Conservation (phyloP, 1,140 invertebrate species). For the Dolichoris vasculosae region DNA sequence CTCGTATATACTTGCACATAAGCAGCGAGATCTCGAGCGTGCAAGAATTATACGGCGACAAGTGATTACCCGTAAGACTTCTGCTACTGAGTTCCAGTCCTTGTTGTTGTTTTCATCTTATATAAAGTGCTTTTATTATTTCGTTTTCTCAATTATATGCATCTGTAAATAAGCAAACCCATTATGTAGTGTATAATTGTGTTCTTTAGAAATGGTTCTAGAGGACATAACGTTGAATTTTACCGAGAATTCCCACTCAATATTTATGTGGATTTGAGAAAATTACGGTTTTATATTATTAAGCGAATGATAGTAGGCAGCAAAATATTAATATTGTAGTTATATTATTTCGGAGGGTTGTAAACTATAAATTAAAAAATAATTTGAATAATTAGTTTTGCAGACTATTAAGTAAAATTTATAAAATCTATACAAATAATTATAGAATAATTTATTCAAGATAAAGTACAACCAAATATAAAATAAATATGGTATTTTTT, state of each 20-base stretch:
- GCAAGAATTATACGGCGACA: slow-evolving; percentile 46
- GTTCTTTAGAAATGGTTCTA: not conserved
- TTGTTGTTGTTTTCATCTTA: not conserved
- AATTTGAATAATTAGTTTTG: no score
- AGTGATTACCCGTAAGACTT: slow-evolving; percentile 42
- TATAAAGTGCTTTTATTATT: slow-evolving; percentile 38
- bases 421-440: no score
- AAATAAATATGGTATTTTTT: no score
- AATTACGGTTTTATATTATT: slow-evolving; percentile 25
- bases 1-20: no score
- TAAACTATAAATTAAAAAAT: no score
- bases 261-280: not conserved
- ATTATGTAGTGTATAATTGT: slow-evolving; percentile 5
- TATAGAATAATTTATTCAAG: no score
- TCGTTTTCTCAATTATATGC: slow-evolving; percentile 30
- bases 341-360: no score
- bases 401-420: no score
- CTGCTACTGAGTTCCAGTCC: not conserved
- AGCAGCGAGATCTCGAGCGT: slow-evolving; percentile 25
- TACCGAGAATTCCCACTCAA: not conserved
- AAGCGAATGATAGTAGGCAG: not conserved
- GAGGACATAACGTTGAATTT: slow-evolving; percentile 6
- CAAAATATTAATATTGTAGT: not conserved
- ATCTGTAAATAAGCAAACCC: slow-evolving; percentile 34
- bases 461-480: no score